These are phyloP conservation scores for Leucopternis melanops DNA, from an alignment of 2,113 vertebrate genomes.

Conservation along the genomic window DNA sequence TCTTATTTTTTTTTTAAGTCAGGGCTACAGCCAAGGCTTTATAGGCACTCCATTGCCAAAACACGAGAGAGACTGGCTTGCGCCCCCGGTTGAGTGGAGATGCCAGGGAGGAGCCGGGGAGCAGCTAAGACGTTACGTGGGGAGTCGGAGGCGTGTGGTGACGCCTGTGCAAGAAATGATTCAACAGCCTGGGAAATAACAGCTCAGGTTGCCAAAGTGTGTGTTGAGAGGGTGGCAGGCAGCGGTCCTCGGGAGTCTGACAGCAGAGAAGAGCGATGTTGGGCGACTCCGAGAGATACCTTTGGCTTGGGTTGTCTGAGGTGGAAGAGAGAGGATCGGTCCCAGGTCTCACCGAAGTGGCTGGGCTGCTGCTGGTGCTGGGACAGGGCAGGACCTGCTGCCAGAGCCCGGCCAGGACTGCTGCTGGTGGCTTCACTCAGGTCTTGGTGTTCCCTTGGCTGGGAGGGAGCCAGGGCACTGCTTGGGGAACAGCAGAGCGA, in stretches of 20 bases:
- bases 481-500: rapidly evolving
- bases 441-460: not conserved
- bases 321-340: not conserved
- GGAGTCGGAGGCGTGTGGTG: not conserved
- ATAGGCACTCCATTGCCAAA: not conserved
- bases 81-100: not conserved
- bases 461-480: not conserved
- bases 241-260: not conserved
- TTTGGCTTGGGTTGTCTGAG: not conserved
- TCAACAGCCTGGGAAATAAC: not conserved
- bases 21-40: not conserved
- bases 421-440: not conserved
- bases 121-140: not conserved
- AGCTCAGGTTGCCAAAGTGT: not conserved
- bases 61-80: not conserved
- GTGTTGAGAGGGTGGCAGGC: not conserved
- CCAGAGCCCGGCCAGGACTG: not conserved
- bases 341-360: not conserved
- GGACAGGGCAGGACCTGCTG: not conserved
- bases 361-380: not conserved
- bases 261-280: rapidly evolving
- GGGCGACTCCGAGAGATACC: not conserved
- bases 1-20: not conserved
- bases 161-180: not conserved
- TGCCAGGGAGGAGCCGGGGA: not conserved